Base-by-base conservation (phyloP, 2,888 invertebrate genomes). In the Synanthedon vespiformis region DNA sequence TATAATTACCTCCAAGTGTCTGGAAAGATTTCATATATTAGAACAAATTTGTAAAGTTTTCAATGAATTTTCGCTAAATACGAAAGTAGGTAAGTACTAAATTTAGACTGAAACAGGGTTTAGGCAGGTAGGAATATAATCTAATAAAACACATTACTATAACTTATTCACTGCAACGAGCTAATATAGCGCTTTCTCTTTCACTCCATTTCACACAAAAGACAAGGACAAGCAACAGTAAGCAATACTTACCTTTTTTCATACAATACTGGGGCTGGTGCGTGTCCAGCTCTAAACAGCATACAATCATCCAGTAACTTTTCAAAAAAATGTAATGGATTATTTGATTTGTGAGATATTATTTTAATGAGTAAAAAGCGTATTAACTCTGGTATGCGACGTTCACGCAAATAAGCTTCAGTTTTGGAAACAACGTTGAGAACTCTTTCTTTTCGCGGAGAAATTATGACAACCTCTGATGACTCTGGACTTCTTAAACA, bases 331-430 rank as follows among this genome's bases (percentile, higher is more conserved):
- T 51, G 51, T 22, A 70, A 52, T 1, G 83, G 77, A 51, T 74
- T 73, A 4, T 61, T 55, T 0, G 77, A 64, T 10, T 61, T 60
- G 14, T 71, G 61, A 16, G 79, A 65, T 51, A 87, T 57, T 13
- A 84, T 54, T 67, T 84, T 84, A 0, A 80, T 74, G 2, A 83
- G 52, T 40, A 87, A 59, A 62, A 75, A 84, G 54, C 77, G 68
- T 44, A 85, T 73, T 10, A 87, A 63, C 59, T 84, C 82, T 34
- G 80, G 79, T 53, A 85, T 82, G 53, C 83, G 80, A 40, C 77
- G 77, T 49, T 79, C 73, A 12, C 71, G 66, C 50, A 87, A 65
- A 58, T 85, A 86, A 54, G 58, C 65, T 63, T 85, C 82, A 54
- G 80, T 80, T 65, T 73, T 73, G 13, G 63, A 40, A 48, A 76